Conservation (phyloP, 2,888 invertebrate species). For the Mongoloraphidia duomilia region DNA sequence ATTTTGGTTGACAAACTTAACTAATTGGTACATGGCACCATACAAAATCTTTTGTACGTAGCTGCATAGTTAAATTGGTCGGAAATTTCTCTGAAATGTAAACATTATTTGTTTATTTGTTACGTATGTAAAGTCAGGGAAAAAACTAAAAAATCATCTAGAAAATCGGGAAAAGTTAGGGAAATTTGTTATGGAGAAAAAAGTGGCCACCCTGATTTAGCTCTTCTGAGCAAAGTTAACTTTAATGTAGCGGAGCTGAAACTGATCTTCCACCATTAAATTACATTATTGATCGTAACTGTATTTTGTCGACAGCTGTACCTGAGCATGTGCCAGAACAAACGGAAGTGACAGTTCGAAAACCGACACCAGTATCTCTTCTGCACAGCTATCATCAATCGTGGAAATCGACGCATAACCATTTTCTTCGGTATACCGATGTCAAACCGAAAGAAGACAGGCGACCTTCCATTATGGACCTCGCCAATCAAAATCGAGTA, state of each 20-base stretch:
- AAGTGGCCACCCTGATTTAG: no score
- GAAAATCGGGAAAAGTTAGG: no score
- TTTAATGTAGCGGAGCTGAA: neutral
- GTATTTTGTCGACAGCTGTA: neutral
- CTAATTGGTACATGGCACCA: no score
- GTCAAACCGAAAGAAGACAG: constrained; percentile 80
- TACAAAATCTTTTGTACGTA: no score
- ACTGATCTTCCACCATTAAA: neutral
- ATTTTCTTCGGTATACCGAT: constrained; percentile 62
- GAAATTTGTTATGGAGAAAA: no score
- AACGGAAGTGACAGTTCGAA: constrained; percentile 23
- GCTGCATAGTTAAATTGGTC: no score
- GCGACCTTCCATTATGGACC: constrained; percentile 69
- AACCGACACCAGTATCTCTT: constrained; percentile 32
- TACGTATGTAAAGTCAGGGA: no score
- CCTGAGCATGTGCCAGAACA: constrained; percentile 10
- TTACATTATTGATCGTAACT: neutral
- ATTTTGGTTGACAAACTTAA: no score
- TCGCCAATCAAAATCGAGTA: constrained; percentile 79
- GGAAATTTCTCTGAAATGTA: no score
- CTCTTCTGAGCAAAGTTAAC: neutral
- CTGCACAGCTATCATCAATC: constrained; percentile 49
- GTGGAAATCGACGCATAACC: constrained; percentile 61
- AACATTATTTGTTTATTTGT: no score
- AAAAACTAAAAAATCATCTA: no score